phyloP scores from a whole-genome alignment of 2,113 vertebrate genomes.

The Gymnobelideus leadbeateri region DNA sequence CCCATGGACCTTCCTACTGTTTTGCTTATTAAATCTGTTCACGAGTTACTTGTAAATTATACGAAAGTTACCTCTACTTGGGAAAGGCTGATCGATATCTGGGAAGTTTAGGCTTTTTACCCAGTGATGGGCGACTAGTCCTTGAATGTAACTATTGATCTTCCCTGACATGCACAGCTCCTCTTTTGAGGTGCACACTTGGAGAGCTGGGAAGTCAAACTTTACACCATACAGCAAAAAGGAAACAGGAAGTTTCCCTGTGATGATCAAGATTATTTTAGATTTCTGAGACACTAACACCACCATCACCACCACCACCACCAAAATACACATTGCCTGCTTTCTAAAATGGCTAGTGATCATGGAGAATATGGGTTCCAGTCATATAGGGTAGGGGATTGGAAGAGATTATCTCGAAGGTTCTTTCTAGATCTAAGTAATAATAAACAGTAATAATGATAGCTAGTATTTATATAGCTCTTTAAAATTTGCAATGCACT shows the following conservation, averaged over 20 bases:
- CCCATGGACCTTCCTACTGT: not conserved
- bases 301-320: not conserved
- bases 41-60: conserved; percentile 12
- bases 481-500: not conserved
- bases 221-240: not conserved
- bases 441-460: not conserved
- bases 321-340: conserved; percentile 9
- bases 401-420: not conserved
- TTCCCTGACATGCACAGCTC: conserved; percentile 34
- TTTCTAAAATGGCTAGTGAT: conserved; percentile 12
- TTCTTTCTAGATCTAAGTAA: too few species aligned
- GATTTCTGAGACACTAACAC: conserved; percentile 9
- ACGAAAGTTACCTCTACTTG: conserved; percentile 26
- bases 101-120: conserved; percentile 13
- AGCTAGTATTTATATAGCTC: not conserved
- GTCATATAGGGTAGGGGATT: not conserved
- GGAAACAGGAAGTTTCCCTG: conserved; percentile 8
- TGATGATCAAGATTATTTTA: not conserved
- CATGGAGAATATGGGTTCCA: not conserved
- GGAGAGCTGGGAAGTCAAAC: not conserved
- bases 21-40: conserved; percentile 42
- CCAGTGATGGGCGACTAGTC: conserved; percentile 26
- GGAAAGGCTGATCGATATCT: not conserved
- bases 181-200: not conserved
- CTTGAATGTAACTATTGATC: not conserved